Evolutionary conservation across 2,888 invertebrate genomes (phyloP), one percentile per base, ranked within the genome.

Genomic region (Catocala sponsa): DNA sequence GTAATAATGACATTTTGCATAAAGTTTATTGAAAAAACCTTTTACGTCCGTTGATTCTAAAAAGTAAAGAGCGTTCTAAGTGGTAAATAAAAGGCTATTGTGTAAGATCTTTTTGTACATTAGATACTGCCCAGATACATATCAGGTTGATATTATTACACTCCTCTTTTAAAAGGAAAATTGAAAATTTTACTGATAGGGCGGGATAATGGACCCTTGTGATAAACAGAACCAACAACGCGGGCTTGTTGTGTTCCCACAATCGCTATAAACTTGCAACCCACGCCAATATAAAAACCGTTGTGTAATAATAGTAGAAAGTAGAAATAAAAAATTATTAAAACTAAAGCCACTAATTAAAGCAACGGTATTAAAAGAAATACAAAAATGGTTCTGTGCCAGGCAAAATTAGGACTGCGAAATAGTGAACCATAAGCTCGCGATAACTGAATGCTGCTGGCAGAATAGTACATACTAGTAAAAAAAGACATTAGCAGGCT

Each of bases 401-500:
- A 0, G 35, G 35, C n/a, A 15, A 60, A 58, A 57, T 62, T 9
- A 12, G n/a, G 12, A 10, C 35, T 6, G 0, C 13, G 55, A 72
- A 64, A 68, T 58, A 4, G 48, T 9, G 6, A 59, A 70, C 55
- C 41, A 12, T 55, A 61, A 58, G 51, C 44, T 55, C 25, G 35
- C 15, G 50, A 25, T 6, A 55, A 57, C 13, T 53, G n/a, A 15
- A 54, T 61, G 43, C 57, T 67, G 49, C 57, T 43, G 52, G 33
- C 44, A 61, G 35, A 66, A 60, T 48, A 52, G 53, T 52, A 52
- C 51, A 55, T 59, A 49, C 52, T 63, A 71, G 76, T 70, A 79
- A 85, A 76, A 87, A 84, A 81, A 71, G 50, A 68, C 82, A 86
- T 88, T 86, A 85, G 80, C 81, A 57, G 55, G 52, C 65, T 67